Evolutionary conservation across 1,140 invertebrate species (phyloP).

Genomic region (silkworm (Bombyx mori)): ASM3026992v2 NC_085111.1:7610001-7610500

Average conservation of each 20-base stretch:
- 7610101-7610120: slow-evolving; percentile 99
- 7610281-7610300: slow-evolving; percentile 1
- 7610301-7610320: too few relatives aligned
- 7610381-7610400: too few relatives aligned
- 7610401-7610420: too few relatives aligned
- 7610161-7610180: slow-evolving; percentile 99
- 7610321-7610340: too few relatives aligned
- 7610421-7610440: too few relatives aligned
- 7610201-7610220: slow-evolving; percentile 99
- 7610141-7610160: slow-evolving; percentile 99
- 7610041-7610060: not conserved
- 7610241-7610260: slow-evolving; percentile 84
- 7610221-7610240: slow-evolving; percentile 99
- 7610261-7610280: slow-evolving; percentile 8
- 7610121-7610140: slow-evolving; percentile 98
- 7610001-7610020: too few relatives aligned
- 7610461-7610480: too few relatives aligned
- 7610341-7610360: too few relatives aligned
- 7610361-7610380: too few relatives aligned
- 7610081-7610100: slow-evolving; percentile 32
- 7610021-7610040: too few relatives aligned
- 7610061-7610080: not conserved
- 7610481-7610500: too few relatives aligned
- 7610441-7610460: too few relatives aligned
- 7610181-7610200: slow-evolving; percentile 99